Evolutionary conservation across 2,888 invertebrate genomes (phyloP), one percentile per base, ranked within the genome.

Genomic region (Lacanobia oleracea): DNA sequence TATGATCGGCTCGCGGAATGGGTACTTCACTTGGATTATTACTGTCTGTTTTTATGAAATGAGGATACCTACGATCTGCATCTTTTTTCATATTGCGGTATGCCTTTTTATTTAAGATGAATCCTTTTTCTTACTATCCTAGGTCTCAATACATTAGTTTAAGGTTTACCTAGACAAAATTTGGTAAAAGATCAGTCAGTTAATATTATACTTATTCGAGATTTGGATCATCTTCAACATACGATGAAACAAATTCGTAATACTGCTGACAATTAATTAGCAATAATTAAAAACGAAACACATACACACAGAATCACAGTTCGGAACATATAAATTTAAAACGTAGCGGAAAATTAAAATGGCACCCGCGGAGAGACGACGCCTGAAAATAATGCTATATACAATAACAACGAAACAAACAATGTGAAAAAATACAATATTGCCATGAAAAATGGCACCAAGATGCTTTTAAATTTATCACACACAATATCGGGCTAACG

Each of bases 291-390:
- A 73, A 59, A 72, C 45, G 33, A 60, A 68, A 60, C 48, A 57
- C 51, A 40, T 65, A 57, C 50, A 60, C 33, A 56, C 62, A 79
- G 70, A 82, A 76, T 76, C 84, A 77, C 77, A 73, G 79, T 87
- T 88, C 80, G 83, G 86, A 88, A 85, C 82, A 84, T 88, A 90
- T 91, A 91, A 90, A 90, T 90, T 91, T 88, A 86, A 88, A 91
- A 86, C 86, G 87, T 90, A 82, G 90, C 92, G 91, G 92, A 90
- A 93, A 93, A 93, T 93, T 93, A 92, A 93, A 93, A 89, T 82
- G 85, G 85, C 87, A 78, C 91, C 91, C 89, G 88, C 82, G 82
- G 91, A 87, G 88, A 83, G 77, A 60, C 60, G 71, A 84, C 82
- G 80, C 78, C 84, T 84, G 85, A 86, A 88, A 88, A 91, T 89